phyloP scores from a whole-genome alignment of 2,888 invertebrate species.

The Diloba caeruleocephala region DNA sequence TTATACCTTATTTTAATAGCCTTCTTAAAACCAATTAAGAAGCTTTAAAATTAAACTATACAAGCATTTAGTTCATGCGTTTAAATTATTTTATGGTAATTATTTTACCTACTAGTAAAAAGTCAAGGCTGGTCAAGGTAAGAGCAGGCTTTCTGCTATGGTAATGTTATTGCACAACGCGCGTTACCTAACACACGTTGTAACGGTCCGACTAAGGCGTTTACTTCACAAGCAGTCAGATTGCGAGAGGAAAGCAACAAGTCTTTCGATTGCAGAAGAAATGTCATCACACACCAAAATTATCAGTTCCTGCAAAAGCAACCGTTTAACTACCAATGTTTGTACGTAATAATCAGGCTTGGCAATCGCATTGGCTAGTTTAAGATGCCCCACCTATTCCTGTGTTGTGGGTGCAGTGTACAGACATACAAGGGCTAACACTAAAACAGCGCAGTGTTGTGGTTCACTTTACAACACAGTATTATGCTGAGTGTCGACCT shows the following conservation, averaged over 20 bases:
- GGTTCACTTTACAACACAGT: no score
- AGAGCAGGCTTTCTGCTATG: background rate
- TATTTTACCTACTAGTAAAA: constrained; percentile 15
- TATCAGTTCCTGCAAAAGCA: no score
- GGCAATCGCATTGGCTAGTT: no score
- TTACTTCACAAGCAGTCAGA: constrained; percentile 4
- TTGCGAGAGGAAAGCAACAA: constrained; percentile 1
- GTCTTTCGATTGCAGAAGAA: no score
- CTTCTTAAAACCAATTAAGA: background rate
- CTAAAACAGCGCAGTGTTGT: no score
- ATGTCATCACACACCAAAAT: no score
- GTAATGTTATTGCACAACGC: constrained; percentile 15
- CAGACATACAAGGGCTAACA: no score
- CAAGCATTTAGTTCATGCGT: background rate
- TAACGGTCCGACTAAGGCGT: background rate
- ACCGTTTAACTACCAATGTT: no score
- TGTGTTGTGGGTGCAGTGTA: no score
- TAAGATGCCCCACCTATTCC: no score
- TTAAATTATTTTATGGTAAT: constrained; percentile 5
- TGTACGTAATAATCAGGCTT: no score
- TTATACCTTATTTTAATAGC: background rate
- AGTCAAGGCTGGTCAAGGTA: constrained; percentile 46
- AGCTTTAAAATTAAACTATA: background rate
- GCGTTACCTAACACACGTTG: constrained; percentile 11
- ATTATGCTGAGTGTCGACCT: no score